Evolutionary conservation across 2,797 vertebrate species (phyloP).

Genomic region (Nannoperca obscura): DNA sequence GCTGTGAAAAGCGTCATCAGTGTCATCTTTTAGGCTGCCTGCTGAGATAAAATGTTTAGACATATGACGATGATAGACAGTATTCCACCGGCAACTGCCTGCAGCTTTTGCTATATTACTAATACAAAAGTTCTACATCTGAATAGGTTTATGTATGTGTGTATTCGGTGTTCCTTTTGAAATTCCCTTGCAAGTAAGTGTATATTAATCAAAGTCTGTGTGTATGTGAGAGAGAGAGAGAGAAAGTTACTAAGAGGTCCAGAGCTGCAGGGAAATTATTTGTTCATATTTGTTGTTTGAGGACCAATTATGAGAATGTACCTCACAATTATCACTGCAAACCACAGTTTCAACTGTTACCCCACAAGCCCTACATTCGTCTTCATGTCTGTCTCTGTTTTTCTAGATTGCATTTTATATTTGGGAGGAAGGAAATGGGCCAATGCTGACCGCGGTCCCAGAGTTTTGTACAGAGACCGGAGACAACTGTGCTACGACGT

Average conservation of each 20-base stretch:
- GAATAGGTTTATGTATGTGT: background rate
- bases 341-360: background rate
- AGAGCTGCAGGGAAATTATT: background rate
- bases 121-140: background rate
- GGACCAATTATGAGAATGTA: background rate
- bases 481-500: slow-evolving; percentile 84
- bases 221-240: background rate
- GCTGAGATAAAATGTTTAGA: slow-evolving; percentile 19
- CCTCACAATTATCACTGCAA: background rate
- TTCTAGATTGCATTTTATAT: slow-evolving; percentile 91
- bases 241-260: background rate
- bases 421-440: slow-evolving; percentile 91
- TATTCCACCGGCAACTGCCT: background rate
- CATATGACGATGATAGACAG: background rate
- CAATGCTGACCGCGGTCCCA: slow-evolving; percentile 86
- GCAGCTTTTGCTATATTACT: background rate
- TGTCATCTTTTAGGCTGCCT: slow-evolving; percentile 4
- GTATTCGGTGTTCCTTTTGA: background rate
- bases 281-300: background rate
- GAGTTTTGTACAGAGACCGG: slow-evolving; percentile 88
- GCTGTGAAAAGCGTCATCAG: background rate
- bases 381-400: background rate
- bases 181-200: background rate
- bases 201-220: background rate
- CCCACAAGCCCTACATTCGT: background rate